These are phyloP conservation scores for Acromyrmex echinatior DNA, from an alignment of 1,140 invertebrate species.

Conservation along the genomic window DNA sequence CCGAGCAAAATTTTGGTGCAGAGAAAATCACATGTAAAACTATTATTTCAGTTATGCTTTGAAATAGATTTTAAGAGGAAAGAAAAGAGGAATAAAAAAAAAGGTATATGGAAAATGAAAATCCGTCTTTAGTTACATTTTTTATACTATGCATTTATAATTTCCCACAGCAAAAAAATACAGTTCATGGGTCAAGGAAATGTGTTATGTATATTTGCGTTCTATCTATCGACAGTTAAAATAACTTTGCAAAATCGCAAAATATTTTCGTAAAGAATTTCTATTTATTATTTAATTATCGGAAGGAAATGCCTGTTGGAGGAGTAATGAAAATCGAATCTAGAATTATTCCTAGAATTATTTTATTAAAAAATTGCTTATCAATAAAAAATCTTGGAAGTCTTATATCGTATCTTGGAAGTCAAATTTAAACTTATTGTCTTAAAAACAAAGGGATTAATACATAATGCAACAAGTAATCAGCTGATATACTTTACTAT, in stretches of 20 bases:
- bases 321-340: not conserved
- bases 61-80: not conserved
- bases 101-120: not conserved
- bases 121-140: not conserved
- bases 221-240: not conserved
- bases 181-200: not conserved
- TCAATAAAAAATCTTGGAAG: conserved; percentile 1
- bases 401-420: not conserved
- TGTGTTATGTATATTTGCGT: not conserved
- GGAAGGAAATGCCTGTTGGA: not conserved
- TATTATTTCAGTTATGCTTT: not conserved
- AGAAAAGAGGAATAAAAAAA: not conserved
- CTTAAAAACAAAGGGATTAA: not conserved
- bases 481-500: not conserved
- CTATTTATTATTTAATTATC: too few species aligned
- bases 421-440: not conserved
- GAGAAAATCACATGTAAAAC: not conserved
- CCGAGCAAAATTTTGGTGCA: not conserved
- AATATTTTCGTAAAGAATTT: not conserved
- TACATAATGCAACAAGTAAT: not conserved
- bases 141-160: not conserved
- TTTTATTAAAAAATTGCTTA: not conserved
- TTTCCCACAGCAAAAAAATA: not conserved
- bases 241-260: not conserved
- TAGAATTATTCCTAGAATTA: not conserved